These are phyloP conservation scores for Virgularia gustaviana DNA, from an alignment of 92 coral and sea anemone species.

Conservation along the genomic window DNA sequence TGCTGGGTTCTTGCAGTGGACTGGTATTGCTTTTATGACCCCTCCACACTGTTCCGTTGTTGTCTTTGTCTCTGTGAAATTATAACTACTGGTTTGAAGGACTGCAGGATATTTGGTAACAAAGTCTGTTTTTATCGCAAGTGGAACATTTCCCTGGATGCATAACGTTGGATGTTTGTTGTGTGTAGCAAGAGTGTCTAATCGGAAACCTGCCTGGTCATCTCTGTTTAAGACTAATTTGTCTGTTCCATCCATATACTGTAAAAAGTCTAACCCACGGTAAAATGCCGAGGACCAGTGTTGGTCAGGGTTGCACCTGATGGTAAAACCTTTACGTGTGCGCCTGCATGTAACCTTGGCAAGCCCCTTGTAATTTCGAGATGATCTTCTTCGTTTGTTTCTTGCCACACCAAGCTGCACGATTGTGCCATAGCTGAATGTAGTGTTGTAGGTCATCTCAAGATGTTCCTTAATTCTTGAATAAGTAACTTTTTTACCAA, in stretches of 20 bases:
- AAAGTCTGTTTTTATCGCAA: conserved; percentile 33
- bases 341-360: conserved; percentile 47
- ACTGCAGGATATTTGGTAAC: conserved; percentile 23
- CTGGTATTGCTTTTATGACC: conserved; percentile 33
- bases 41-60: conserved; percentile 40
- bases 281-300: conserved; percentile 54
- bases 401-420: conserved; percentile 53
- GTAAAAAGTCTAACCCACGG: conserved; percentile 44
- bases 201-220: conserved; percentile 56
- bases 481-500: conserved; percentile 4
- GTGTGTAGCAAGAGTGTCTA: conserved; percentile 47
- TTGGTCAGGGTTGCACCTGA: conserved; percentile 45
- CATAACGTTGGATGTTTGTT: conserved; percentile 17
- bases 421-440: conserved; percentile 52
- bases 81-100: conserved; percentile 35
- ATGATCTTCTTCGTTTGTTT: conserved; percentile 38
- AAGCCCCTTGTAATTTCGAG: conserved; percentile 45
- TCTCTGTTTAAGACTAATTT: conserved; percentile 41
- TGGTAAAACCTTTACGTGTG: conserved; percentile 52
- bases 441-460: conserved; percentile 36
- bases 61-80: conserved; percentile 33
- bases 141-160: conserved; percentile 4
- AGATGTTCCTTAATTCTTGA: conserved; percentile 46
- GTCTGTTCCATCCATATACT: conserved; percentile 53
- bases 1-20: conserved; percentile 44